These are phyloP conservation scores for Imbricaverruca yamaguchii DNA, from an alignment of 2,888 invertebrate species.

Conservation along the genomic window DNA sequence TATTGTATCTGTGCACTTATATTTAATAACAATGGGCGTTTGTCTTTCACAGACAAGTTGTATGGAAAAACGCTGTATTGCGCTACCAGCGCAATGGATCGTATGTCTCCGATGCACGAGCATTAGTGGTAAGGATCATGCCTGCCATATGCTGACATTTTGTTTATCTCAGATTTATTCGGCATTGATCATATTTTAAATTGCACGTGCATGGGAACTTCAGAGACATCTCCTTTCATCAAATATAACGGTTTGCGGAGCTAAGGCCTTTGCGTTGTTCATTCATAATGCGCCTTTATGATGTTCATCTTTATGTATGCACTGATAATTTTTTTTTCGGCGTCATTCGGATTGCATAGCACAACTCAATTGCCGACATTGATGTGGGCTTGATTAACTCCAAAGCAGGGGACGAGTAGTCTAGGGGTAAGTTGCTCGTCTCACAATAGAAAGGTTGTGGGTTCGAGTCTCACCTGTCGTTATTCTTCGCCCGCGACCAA, in stretches of 20 bases:
- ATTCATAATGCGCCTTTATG: neutral
- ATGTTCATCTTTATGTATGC: too few species aligned
- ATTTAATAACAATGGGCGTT: neutral
- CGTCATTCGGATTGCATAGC: too few species aligned
- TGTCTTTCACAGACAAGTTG: neutral
- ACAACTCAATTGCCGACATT: too few species aligned
- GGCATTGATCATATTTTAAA: too few species aligned
- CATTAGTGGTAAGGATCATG: neutral
- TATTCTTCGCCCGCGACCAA: too few species aligned
- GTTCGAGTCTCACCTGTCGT: too few species aligned
- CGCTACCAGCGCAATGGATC: neutral
- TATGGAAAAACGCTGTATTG: neutral
- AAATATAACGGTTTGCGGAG: neutral
- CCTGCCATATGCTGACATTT: neutral
- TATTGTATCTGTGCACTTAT: too few species aligned
- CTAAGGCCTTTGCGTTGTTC: neutral
- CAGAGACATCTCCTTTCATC: neutral
- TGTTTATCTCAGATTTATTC: neutral
- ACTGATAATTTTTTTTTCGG: too few species aligned
- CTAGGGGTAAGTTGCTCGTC: neutral
- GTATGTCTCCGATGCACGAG: neutral
- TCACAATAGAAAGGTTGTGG: too few species aligned
- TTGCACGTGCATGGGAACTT: too few species aligned
- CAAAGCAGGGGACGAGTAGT: neutral
- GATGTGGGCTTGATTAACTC: too few species aligned